Evolutionary conservation across 92 coral and sea anemone species (phyloP), one percentile per base, ranked within the genome.

Genomic region (Porites evermanni): DNA sequence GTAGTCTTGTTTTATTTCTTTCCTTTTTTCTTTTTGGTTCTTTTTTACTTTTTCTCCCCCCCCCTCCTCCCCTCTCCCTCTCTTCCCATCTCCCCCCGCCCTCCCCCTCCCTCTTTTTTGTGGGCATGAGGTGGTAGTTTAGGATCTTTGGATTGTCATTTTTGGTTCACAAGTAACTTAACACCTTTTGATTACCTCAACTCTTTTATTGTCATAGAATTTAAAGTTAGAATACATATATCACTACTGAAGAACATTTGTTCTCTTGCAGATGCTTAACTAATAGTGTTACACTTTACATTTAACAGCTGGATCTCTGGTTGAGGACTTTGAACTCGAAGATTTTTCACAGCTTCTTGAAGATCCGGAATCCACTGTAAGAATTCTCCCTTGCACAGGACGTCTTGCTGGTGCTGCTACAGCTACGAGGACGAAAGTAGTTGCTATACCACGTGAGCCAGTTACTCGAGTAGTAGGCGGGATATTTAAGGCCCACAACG

Each of bases 401-500:
- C 3, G 4, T n/a, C 51, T 91, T 94, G 81, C 7, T 24, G 78
- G 0, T 24, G 6, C 24, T 3, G 50, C 79, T 70, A 68, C 96
- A 93, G 9, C 75, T 38, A 0, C 84, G 58, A 24, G 94, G 38
- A 79, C 91, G 91, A 32, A 80, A 88, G n/a, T 84, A 60, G 21
- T 84, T 47, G 16, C 95, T 72, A 7, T 51, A 59, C 16, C 52
- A 70, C 64, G 86, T 80, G 75, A 94, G 69, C 97, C 97, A 94
- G 13, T 53, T 9, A 65, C 2, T 24, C 23, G 60, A 5, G 79
- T 74, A 1, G 12, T 70, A 79, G 53, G 67, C 84, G 4, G 95
- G 92, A 66, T 67, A 94, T 9, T 89, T 88, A 70, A 94, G 78
- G 5, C 77, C 97, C 24, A 91, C 93, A 3, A 85, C 80, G 70